Conservation (phyloP, 1,140 invertebrate genomes). For the Bombus sylvicola region DNA sequence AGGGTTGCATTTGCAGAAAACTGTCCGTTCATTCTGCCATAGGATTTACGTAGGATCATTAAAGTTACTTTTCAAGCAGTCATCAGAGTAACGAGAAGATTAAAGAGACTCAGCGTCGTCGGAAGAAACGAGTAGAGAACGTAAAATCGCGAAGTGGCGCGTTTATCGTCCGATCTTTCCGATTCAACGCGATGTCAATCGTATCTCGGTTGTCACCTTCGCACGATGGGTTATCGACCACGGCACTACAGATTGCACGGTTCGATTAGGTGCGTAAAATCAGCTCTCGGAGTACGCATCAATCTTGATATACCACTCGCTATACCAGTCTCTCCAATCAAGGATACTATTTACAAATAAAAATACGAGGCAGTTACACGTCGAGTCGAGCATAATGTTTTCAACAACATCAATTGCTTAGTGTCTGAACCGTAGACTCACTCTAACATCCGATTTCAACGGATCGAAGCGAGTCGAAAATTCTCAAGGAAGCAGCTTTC, state of each 20-base stretch:
- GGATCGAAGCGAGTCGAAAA: conserved; percentile 31
- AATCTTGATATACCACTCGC: conserved; percentile 37
- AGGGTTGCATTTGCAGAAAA: no score
- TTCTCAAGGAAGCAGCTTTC: conserved; percentile 22
- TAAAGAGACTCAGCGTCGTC: no score
- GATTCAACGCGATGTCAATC: neutral
- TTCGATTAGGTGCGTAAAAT: conserved; percentile 56
- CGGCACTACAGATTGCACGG: conserved; percentile 48
- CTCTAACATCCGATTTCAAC: conserved; percentile 7
- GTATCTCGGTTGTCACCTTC: conserved; percentile 45
- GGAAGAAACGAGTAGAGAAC: neutral
- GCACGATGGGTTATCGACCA: conserved; percentile 40
- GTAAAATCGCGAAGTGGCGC: neutral
- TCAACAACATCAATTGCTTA: neutral
- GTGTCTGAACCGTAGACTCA: neutral
- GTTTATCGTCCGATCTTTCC: conserved; percentile 44
- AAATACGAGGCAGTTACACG: neutral
- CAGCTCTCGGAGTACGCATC: conserved; percentile 8
- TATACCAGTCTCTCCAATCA: conserved; percentile 28
- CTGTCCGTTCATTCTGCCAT: no score
- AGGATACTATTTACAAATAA: neutral
- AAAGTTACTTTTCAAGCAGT: no score
- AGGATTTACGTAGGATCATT: no score
- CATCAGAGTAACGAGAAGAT: no score
- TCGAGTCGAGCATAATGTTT: neutral